A percentile compares a stretch with the other conserved stretches of the same genome.
These are phyloP conservation scores for Denticeps clupeoides DNA, from an alignment of 2,797 vertebrate genomes.

Conservation along the genomic window DNA sequence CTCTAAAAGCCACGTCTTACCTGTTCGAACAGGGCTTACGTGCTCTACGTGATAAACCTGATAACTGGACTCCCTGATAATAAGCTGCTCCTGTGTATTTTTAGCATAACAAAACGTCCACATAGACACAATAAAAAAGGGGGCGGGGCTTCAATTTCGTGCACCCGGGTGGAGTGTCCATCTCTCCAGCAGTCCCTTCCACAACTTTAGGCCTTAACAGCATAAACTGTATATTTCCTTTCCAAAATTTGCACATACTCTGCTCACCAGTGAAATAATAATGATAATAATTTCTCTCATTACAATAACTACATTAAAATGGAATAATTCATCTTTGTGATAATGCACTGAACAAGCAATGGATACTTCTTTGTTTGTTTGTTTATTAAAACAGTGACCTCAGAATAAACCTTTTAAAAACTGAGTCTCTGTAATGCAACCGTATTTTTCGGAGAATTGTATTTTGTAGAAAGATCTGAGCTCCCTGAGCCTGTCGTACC, in stretches of 20 bases:
- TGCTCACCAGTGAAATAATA: background rate
- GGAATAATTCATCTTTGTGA: background rate
- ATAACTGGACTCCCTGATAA: too few species aligned
- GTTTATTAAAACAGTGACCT: background rate
- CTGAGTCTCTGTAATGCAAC: background rate
- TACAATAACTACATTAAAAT: background rate
- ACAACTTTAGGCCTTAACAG: slow-evolving; percentile 4
- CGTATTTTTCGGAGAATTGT: slow-evolving; percentile 13
- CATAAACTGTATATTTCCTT: background rate
- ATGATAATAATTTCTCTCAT: background rate
- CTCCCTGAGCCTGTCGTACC: too few species aligned
- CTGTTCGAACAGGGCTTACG: too few species aligned
- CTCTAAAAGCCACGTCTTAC: slow-evolving; percentile 36
- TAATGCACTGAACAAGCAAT: slow-evolving; percentile 16
- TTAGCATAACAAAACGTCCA: too few species aligned
- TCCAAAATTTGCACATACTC: slow-evolving; percentile 2
- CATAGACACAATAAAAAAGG: too few species aligned
- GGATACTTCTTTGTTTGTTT: slow-evolving; percentile 14
- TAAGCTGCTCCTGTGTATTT: too few species aligned
- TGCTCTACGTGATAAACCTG: too few species aligned
- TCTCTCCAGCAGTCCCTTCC: background rate
- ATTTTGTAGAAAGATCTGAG: slow-evolving; percentile 6
- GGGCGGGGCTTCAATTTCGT: too few species aligned
- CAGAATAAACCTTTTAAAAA: background rate
- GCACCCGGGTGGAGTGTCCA: too few species aligned